Base-by-base conservation (phyloP, 2,888 invertebrate species). In the Gerris lacustris region DNA sequence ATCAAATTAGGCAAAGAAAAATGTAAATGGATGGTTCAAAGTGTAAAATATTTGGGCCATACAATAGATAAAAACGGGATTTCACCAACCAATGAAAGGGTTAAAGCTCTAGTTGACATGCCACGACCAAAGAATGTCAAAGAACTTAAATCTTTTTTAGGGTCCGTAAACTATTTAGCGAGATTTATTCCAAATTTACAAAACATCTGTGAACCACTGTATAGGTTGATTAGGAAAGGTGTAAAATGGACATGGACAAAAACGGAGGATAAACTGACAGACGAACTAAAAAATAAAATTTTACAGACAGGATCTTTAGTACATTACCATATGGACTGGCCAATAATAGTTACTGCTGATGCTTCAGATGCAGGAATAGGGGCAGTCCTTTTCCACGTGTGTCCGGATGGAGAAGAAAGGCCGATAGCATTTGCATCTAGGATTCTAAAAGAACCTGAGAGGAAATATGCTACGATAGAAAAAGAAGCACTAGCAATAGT, bases 121-220 rank as follows among this genome's bases (percentile, higher is more conserved):
- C 72, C 73, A 55, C 63, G 44, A 44, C 71, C 72, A 6, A 45
- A 55, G 17, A 45, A 71, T 45, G 70, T 72, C 31, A 64, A 62
- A 45, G 63, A 70, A 66, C 62, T 73, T 6, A 72, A 69, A 44
- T 68, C 69, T 9, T 72, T 72, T 44, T 69, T 72, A 55, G 73
- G 72, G 44, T 68, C 67, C 17, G 68, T 73, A 31, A 73, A 73
- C 66, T 73, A 70, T 69, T 72, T 72, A 62, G 67, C 45, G 18
- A 62, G 70, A 67, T 73, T 72, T 67, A 68, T 73, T 55, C 67
- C 70, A 18, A 67, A 72, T 47, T 15, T 70, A 67, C 69, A 70
- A 67, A 45, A 31, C 7, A 44, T 63, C 5, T 68, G 68, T 63
- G 63, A 44, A 11, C 73, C 70, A 31, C 67, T 73, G 5, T 67